These are phyloP conservation scores for Zeuzera pyrina DNA, from an alignment of 2,888 invertebrate genomes.

Conservation along the genomic window DNA sequence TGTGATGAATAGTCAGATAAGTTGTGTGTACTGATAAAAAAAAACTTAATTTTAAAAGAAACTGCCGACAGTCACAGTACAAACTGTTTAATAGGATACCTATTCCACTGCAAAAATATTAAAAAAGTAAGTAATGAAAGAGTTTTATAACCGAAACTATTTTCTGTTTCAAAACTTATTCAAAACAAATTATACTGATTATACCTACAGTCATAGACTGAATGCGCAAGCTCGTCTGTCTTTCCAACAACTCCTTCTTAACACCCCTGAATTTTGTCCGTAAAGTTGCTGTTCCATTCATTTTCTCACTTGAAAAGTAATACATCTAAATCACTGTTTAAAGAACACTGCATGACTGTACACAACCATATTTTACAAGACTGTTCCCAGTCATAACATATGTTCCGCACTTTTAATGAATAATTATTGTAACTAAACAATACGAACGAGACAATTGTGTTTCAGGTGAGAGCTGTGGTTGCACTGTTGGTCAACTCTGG, in stretches of 20 bases:
- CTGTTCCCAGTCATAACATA: too few species aligned
- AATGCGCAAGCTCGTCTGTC: conserved; percentile 81
- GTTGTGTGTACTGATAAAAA: too few species aligned
- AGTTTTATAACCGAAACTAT: too few species aligned
- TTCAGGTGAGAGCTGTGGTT: conserved; percentile 50
- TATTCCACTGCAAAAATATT: too few species aligned
- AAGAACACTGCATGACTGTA: conserved; percentile 25
- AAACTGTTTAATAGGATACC: too few species aligned
- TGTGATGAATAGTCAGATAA: too few species aligned
- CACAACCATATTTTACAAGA: too few species aligned
- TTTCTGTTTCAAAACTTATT: too few species aligned
- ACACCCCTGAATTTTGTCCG: conserved; percentile 83
- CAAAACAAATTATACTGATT: background rate
- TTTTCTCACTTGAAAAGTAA: conserved; percentile 29
- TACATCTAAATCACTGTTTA: conserved; percentile 19
- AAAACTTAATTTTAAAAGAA: too few species aligned
- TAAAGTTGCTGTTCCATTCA: conserved; percentile 72
- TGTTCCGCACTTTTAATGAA: background rate
- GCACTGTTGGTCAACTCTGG: conserved; percentile 45
- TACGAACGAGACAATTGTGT: conserved; percentile 37
- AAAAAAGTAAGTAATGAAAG: too few species aligned
- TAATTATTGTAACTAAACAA: background rate
- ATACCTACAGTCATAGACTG: conserved; percentile 89
- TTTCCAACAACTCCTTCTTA: conserved; percentile 81
- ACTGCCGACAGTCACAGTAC: too few species aligned